Evolutionary conservation across 1,140 invertebrate genomes (phyloP), one percentile per base, ranked within the genome.

Genomic region (Papilio glaucus): DNA sequence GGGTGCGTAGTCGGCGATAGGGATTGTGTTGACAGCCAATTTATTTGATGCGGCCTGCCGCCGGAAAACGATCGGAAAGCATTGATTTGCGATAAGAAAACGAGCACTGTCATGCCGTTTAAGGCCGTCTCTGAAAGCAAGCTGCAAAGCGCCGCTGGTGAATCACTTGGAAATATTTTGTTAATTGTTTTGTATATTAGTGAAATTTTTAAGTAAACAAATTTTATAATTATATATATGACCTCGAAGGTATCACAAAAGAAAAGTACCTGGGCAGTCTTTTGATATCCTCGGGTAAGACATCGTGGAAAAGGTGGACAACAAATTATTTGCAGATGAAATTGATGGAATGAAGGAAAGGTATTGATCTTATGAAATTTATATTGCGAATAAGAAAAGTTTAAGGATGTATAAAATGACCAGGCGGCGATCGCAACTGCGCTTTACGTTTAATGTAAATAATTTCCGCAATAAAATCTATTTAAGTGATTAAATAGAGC

Each of bases 11-110:
- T 65, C 70, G 69, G 74, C 71, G 60, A 80, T 76, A 80, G 76
- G 72, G 80, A 81, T 82, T 82, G 75, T 73, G 73, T 72, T 63
- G 77, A 80, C 77, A 76, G 80, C 76, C 82, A 79, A 85, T 84
- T 86, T 82, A 78, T 85, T 80, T 84, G 79, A 77, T 81, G 72
- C 78, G 78, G 77, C 78, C 72, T 21, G 49, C 49, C 18, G 49
- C 49, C 73, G 81, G 79, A 80, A 82, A 80, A 76, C 82, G 75
- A 75, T 82, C 75, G 76, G 74, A 81, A 80, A 77, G 76, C 80
- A 85, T 87, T 85, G 85, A 84, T 88, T 89, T 83, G 78, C 73
- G 84, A 85, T 85, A 84, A 87, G 84, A 84, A 87, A 85, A 82
- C 82, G 80, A 76, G 81, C 83, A 78, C 71, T 80, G 83, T 85